These are phyloP conservation scores for Phaedon cochleariae DNA, from an alignment of 2,888 invertebrate genomes.

Conservation along the genomic window DNA sequence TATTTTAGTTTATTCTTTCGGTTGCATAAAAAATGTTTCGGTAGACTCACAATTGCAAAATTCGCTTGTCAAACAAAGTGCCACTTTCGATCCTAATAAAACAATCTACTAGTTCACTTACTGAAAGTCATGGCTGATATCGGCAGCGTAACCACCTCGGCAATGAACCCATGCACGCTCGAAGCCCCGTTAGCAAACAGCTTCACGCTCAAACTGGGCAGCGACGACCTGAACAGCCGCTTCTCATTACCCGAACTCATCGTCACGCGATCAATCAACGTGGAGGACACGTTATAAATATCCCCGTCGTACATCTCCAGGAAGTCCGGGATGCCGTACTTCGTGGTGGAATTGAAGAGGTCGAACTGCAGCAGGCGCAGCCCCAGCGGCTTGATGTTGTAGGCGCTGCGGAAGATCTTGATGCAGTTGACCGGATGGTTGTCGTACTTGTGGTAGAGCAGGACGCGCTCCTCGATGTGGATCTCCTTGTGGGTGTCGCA, in stretches of 20 bases:
- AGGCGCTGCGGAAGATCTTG: slow-evolving; percentile 92
- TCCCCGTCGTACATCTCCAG: slow-evolving; percentile 92
- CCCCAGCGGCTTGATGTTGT: slow-evolving; percentile 86
- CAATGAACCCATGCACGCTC: slow-evolving; percentile 94
- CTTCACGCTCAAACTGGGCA: slow-evolving; percentile 86
- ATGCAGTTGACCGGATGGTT: slow-evolving; percentile 96
- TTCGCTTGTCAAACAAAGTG: too few relatives aligned
- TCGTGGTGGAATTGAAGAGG: slow-evolving; percentile 86
- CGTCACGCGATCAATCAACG: slow-evolving; percentile 75
- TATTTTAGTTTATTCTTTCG: too few relatives aligned
- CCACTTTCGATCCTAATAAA: too few relatives aligned
- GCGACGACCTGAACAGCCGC: slow-evolving; percentile 77
- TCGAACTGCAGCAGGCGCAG: slow-evolving; percentile 91
- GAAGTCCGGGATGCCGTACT: slow-evolving; percentile 83
- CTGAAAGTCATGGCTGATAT: slow-evolving; percentile 90
- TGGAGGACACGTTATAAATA: slow-evolving; percentile 85
- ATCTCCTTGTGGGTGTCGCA: slow-evolving; percentile 96
- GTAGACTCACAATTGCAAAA: too few relatives aligned
- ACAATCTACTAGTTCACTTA: slow-evolving; percentile 63
- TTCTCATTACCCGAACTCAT: slow-evolving; percentile 77
- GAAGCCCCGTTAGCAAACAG: slow-evolving; percentile 95
- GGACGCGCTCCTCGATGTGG: slow-evolving; percentile 85
- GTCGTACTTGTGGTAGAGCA: slow-evolving; percentile 96
- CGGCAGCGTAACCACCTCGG: slow-evolving; percentile 94
- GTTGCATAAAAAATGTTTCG: too few relatives aligned